phyloP scores from a whole-genome alignment of 2,888 invertebrate species.

The Drepana falcataria region DNA sequence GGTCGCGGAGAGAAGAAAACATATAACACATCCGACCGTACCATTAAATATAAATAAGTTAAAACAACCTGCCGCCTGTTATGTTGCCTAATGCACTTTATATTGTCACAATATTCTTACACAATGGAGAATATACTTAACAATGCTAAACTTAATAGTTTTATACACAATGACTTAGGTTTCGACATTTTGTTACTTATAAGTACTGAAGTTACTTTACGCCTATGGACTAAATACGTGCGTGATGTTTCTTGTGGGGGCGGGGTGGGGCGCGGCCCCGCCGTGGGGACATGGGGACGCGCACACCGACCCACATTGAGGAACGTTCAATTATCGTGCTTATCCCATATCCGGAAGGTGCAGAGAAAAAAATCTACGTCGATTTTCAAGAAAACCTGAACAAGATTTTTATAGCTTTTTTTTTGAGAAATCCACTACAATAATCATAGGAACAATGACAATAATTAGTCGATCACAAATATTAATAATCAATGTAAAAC shows the following conservation, averaged over 20 bases:
- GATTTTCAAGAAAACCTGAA: constrained; percentile 75
- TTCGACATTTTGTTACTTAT: constrained; percentile 78
- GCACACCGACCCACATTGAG: constrained; percentile 14
- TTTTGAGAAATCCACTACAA: constrained; percentile 54
- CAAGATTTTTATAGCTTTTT: constrained; percentile 46
- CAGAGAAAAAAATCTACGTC: constrained; percentile 62
- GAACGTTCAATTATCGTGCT: constrained; percentile 52
- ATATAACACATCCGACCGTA: constrained; percentile 37
- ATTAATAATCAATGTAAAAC: constrained; percentile 63
- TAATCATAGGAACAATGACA: constrained; percentile 76
- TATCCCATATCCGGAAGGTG: constrained; percentile 51
- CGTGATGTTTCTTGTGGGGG: constrained; percentile 49
- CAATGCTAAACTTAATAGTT: constrained; percentile 69
- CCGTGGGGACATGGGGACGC: too few species aligned
- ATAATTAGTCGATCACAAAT: constrained; percentile 75
- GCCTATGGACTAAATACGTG: constrained; percentile 71
- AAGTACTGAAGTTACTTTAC: constrained; percentile 67
- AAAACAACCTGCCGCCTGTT: constrained; percentile 62
- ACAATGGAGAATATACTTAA: constrained; percentile 75
- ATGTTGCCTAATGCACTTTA: constrained; percentile 65
- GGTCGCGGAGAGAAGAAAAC: constrained; percentile 28
- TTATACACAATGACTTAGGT: constrained; percentile 79
- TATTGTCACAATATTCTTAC: constrained; percentile 73
- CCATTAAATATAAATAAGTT: constrained; percentile 70
- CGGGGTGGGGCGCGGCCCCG: background rate